Conservation (phyloP, 2,113 vertebrate genomes). For the Rhea pennata region DNA sequence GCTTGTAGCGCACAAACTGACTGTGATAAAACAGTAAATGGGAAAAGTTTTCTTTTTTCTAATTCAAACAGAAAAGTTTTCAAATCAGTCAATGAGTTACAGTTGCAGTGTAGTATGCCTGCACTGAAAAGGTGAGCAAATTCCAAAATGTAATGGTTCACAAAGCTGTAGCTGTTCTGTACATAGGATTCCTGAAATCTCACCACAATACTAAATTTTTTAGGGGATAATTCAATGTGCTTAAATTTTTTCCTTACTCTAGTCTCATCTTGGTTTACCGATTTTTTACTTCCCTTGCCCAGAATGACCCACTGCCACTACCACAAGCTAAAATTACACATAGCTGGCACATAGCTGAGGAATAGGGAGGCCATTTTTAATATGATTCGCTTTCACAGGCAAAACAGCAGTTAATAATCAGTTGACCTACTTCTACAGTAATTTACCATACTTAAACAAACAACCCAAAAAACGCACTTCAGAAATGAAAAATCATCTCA, state of each 20-base stretch:
- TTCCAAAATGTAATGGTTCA: neutral
- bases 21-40: neutral
- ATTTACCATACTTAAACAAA: slow-evolving; percentile 20
- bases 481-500: slow-evolving; percentile 19
- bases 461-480: neutral
- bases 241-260: slow-evolving; percentile 8
- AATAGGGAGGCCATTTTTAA: slow-evolving; percentile 30
- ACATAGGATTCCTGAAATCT: neutral
- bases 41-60: neutral
- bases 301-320: slow-evolving; percentile 4
- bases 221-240: slow-evolving; percentile 27
- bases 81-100: neutral
- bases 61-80: neutral
- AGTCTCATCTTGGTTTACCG: slow-evolving; percentile 31
- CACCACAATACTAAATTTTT: neutral
- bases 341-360: slow-evolving; percentile 17
- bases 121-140: neutral
- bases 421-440: slow-evolving; percentile 44
- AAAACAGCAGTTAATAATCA: slow-evolving; percentile 20
- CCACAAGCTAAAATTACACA: slow-evolving; percentile 55
- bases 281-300: slow-evolving; percentile 50
- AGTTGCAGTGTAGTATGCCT: neutral
- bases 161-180: neutral
- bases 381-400: slow-evolving; percentile 43
- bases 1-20: neutral